These are phyloP conservation scores for Microctonus hyperodae DNA, from an alignment of 2,888 invertebrate genomes.

Conservation along the genomic window DNA sequence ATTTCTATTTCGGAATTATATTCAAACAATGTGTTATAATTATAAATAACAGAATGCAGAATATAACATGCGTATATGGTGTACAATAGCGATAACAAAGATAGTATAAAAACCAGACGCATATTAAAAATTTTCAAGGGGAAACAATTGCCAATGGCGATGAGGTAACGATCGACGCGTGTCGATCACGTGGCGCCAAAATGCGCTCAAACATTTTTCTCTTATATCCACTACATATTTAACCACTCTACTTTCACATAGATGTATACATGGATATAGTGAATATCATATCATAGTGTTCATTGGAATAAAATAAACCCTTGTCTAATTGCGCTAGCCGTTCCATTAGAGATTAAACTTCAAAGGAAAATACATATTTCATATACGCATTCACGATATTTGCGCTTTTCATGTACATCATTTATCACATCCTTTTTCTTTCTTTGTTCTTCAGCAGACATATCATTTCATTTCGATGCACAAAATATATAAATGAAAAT, in stretches of 20 bases:
- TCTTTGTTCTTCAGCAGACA: background rate
- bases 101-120: conserved; percentile 11
- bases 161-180: conserved; percentile 57
- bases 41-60: background rate
- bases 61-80: background rate
- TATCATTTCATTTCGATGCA: conserved; percentile 21
- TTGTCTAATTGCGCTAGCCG: conserved; percentile 53
- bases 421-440: background rate
- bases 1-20: too few species aligned
- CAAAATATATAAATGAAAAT: background rate
- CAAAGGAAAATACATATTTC: conserved; percentile 43
- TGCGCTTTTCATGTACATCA: background rate
- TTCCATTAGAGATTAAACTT: conserved; percentile 60
- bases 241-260: background rate
- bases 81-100: conserved; percentile 1
- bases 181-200: conserved; percentile 54
- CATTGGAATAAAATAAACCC: conserved; percentile 50
- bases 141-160: conserved; percentile 54
- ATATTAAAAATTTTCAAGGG: conserved; percentile 48
- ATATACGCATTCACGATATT: background rate
- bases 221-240: background rate
- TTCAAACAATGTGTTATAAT: background rate
- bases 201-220: conserved; percentile 35
- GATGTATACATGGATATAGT: background rate
- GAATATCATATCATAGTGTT: background rate